Evolutionary conservation across 2,888 invertebrate species (phyloP), one percentile per base, ranked within the genome.

Genomic region (Gastrophysa polygoni): DNA sequence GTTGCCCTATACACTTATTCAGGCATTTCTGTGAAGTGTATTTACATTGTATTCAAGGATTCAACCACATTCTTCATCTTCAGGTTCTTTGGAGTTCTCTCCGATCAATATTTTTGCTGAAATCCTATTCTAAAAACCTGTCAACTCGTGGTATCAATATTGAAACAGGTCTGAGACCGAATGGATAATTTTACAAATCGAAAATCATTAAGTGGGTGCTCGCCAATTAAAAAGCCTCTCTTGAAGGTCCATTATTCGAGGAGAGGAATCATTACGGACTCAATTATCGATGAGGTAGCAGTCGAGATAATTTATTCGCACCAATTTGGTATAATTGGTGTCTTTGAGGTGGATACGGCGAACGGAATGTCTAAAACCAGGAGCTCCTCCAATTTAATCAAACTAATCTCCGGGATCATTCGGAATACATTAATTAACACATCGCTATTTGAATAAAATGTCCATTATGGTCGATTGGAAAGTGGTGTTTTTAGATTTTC

Each of bases 381-480:
- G 80, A 81, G 81, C 79, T 73, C 72, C 72, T 75, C 74, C 73
- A 59, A 70, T 76, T 81, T 80, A 80, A 80, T 80, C 79, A 78
- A 78, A 76, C 78, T 78, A 79, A 79, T 79, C 78, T 77, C 71
- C 71, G 71, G 68, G 75, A 72, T 76, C 75, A 74, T 73, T 76
- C 73, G 70, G 75, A 73, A 77, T 78, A 76, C 80, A 79, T 80
- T 80, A 81, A 81, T 81, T 81, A 81, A 81, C 80, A 81, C 81
- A 80, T 81, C 76, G 74, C 69, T 67, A 80, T 81, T 80, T 81
- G 79, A 81, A 81, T 81, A 81, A 81, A 81, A 81, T 79, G 76
- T 75, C 74, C 80, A 78, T 81, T 81, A 79, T n/a, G n/a, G 72
- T 68, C 73, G 77, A 80, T 79, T 79, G 79, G 78, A 78, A 79